Conservation (phyloP, 1,140 invertebrate species). For the Chrysoperla carnea region DNA sequence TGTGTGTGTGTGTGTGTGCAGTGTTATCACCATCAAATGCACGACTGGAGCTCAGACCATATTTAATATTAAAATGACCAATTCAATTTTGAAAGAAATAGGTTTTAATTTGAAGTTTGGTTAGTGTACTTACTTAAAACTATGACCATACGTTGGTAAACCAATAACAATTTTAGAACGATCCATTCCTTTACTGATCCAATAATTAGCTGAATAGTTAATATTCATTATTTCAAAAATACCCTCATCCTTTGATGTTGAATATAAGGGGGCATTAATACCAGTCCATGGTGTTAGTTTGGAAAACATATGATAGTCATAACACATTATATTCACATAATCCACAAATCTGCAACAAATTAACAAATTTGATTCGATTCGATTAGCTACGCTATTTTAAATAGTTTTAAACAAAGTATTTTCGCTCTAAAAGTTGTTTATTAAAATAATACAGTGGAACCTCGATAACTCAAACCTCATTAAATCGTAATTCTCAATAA, state of each 20-base stretch:
- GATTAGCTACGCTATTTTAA: slow-evolving; percentile 5
- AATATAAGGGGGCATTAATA: slow-evolving; percentile 62
- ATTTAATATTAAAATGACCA: slow-evolving; percentile 1
- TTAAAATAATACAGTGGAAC: too few species aligned
- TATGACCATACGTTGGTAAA: slow-evolving; percentile 78
- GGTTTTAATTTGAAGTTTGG: not conserved
- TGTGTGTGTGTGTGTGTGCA: too few species aligned
- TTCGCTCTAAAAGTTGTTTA: not conserved
- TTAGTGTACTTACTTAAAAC: slow-evolving; percentile 42
- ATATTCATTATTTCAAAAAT: slow-evolving; percentile 59
- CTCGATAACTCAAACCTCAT: too few species aligned
- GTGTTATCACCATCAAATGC: too few species aligned
- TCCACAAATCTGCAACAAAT: slow-evolving; percentile 48
- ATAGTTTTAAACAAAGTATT: slow-evolving; percentile 3
- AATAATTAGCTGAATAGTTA: slow-evolving; percentile 68
- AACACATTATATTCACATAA: slow-evolving; percentile 77
- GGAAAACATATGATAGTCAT: slow-evolving; percentile 71
- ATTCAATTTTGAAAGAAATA: not conserved
- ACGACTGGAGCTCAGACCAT: too few species aligned
- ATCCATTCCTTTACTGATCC: slow-evolving; percentile 62
- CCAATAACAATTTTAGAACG: slow-evolving; percentile 71
- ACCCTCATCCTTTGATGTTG: slow-evolving; percentile 33
- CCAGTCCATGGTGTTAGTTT: slow-evolving; percentile 63
- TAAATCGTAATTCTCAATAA: too few species aligned
- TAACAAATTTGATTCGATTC: slow-evolving; percentile 4